Base-by-base conservation (phyloP, 2,888 invertebrate species). In the Megamerina dolium region DNA sequence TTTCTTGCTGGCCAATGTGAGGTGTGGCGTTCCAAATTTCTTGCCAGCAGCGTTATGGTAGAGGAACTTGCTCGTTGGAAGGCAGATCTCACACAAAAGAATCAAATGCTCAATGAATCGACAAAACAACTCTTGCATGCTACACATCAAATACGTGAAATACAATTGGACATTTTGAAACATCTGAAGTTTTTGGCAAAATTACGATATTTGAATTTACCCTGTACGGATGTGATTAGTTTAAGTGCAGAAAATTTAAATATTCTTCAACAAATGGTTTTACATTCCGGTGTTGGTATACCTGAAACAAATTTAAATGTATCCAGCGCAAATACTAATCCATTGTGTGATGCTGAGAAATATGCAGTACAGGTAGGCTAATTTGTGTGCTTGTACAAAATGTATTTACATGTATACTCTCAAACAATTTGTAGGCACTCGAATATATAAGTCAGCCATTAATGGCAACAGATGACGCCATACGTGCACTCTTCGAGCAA, bases 1-100 rank as follows among this genome's bases (percentile, higher is more conserved):
- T 88, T 87, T 78, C 73, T 95, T 27, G 87, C 90, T 14, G 91
- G 94, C 0, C 92, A 94, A 63, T 91, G 92, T 65, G 94, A 96
- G 74, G 91, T 95, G 37, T 96, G 94, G 94, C 79, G 92, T 50
- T 93, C 92, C 65, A 96, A 95, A 79, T 96, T 92, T 72, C 75
- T 94, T 56, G 94, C 95, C 18, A 90, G 90, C 75, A 92, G 93
- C 67, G 79, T 93, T 44, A 88, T 94, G 85, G 86, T 92, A 2
- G 93, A 94, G 72, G 93, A 94, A 72, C 70, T 93, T 52, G 91
- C 91, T 1, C 78, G 82, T 55, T 89, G 89, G 80, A 91, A 92
- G 67, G 86, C 86, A 36, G 78, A 82, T 41, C 74, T 92, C 18
- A 80, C 80, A 13, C 82, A 83, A 53, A 72, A 71, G 41, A 72